Evolutionary conservation across 92 coral and sea anemone genomes (phyloP).

Genomic region (Porites evermanni): DNA sequence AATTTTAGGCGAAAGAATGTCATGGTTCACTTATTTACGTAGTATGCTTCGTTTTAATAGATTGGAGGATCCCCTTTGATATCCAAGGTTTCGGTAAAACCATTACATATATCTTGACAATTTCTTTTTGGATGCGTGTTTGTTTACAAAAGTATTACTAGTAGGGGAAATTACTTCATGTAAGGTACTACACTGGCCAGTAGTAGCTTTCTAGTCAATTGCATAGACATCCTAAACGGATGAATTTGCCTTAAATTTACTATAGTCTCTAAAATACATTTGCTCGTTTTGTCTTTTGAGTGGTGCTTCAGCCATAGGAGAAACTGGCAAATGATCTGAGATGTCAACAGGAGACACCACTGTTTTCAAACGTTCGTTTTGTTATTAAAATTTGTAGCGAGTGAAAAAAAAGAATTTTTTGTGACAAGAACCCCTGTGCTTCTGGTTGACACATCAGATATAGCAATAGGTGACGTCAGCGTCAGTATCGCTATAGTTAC

Average conservation of each 20-base stretch:
- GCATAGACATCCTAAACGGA: constrained; percentile 40
- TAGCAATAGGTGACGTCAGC: too few species aligned
- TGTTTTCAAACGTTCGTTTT: too few species aligned
- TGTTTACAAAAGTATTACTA: constrained; percentile 23
- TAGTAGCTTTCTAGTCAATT: constrained; percentile 53
- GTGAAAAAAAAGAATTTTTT: too few species aligned
- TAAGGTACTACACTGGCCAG: constrained; percentile 32
- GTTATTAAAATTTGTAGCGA: too few species aligned
- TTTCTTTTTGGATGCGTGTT: constrained; percentile 18
- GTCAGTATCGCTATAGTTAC: not conserved
- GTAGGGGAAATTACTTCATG: constrained; percentile 23
- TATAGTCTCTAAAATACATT: constrained; percentile 53
- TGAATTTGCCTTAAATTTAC: constrained; percentile 38
- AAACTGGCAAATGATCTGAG: constrained; percentile 67
- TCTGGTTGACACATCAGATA: too few species aligned
- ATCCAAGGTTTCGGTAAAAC: constrained; percentile 32
- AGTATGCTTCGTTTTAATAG: constrained; percentile 33
- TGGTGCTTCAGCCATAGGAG: constrained; percentile 36
- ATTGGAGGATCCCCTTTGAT: constrained; percentile 21
- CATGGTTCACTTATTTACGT: constrained; percentile 11
- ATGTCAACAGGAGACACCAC: constrained; percentile 27
- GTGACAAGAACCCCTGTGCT: too few species aligned
- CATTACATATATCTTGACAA: not conserved
- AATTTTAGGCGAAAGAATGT: too few species aligned
- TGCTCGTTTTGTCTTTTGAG: constrained; percentile 40